Base-by-base conservation (phyloP, 2,888 invertebrate species). In the Hypselothyrea guttata region DNA sequence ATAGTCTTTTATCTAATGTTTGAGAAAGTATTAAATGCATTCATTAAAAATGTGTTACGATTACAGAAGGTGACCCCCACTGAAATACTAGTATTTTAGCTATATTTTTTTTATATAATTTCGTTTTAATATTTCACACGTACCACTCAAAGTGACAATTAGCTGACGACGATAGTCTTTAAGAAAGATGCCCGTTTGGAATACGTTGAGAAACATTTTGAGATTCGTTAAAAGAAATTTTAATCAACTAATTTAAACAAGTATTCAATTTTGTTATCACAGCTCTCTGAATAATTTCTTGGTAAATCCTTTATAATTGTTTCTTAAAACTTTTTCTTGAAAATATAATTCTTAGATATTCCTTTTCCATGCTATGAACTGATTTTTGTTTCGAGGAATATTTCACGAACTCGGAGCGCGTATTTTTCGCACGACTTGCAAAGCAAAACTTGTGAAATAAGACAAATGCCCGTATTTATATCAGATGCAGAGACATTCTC, bases 111-210 rank as follows among this genome's bases (percentile, higher is more conserved):
- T n/a, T n/a, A n/a, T n/a, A n/a, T n/a, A n/a, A n/a, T n/a, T n/a
- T n/a, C n/a, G n/a, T n/a, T n/a, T n/a, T n/a, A n/a, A n/a, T n/a
- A n/a, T n/a, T n/a, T n/a, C n/a, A n/a, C 15, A 38, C 78, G 22
- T 75, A 86, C 86, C 86, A 56, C 87, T 81, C 44, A 87, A 54
- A 11, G 87, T 75, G 12, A 77, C 85, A 48, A 73, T 22, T 35
- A 86, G 22, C 41, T 87, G 86, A 8, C 76, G 75, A 9, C 86
- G 86, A 42, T 60, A 87, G 30, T 75, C 68, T 34, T 44, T 45
- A 52, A 69, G 55, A 31, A 87, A 73, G 27, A 86, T 75, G 33
- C 87, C 86, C 47, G 84, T 58, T 2, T 73, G 49, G 11, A 74
- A 71, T 16, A 53, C 5, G 16, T 67, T 70, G 7, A 69, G 45